Conservation (phyloP, 2,888 invertebrate genomes). For the Meganola albula region DNA sequence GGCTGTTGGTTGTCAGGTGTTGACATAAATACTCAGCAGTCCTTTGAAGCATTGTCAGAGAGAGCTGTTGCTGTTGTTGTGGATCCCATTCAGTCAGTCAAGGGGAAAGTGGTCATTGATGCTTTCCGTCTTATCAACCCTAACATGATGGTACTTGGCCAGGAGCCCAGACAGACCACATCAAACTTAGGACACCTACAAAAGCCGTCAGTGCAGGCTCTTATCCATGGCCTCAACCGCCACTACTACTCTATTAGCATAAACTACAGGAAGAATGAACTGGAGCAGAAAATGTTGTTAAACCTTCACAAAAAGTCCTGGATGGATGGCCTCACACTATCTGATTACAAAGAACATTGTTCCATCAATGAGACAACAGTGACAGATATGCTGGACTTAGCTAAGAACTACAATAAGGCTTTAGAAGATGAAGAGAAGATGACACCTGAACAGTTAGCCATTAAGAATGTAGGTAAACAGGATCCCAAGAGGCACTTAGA, state of each 20-base stretch:
- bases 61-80: constrained; percentile 99
- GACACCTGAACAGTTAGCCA: constrained; percentile 99
- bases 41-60: constrained; percentile 98
- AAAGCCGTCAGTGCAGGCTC: constrained; percentile 98
- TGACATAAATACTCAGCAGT: constrained; percentile 99
- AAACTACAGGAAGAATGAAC: constrained; percentile 98
- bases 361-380: constrained; percentile 95
- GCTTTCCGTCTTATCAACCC: constrained; percentile 99
- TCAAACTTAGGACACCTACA: constrained; percentile 99
- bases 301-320: constrained; percentile 99
- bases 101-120: constrained; percentile 99
- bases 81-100: constrained; percentile 99
- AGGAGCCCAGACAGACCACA: constrained; percentile 99
- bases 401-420: constrained; percentile 98
- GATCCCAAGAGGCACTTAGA: constrained; percentile 99
- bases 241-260: constrained; percentile 99
- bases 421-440: constrained; percentile 99
- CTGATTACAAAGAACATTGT: constrained; percentile 95
- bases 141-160: constrained; percentile 98
- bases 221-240: constrained; percentile 98
- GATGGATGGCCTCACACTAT: constrained; percentile 96
- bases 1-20: constrained; percentile 99
- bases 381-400: constrained; percentile 96
- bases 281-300: constrained; percentile 99
- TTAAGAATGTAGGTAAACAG: constrained; percentile 99